Evolutionary conservation across 2,888 invertebrate species (phyloP).

Genomic region (Trichopoda pennipes): DNA sequence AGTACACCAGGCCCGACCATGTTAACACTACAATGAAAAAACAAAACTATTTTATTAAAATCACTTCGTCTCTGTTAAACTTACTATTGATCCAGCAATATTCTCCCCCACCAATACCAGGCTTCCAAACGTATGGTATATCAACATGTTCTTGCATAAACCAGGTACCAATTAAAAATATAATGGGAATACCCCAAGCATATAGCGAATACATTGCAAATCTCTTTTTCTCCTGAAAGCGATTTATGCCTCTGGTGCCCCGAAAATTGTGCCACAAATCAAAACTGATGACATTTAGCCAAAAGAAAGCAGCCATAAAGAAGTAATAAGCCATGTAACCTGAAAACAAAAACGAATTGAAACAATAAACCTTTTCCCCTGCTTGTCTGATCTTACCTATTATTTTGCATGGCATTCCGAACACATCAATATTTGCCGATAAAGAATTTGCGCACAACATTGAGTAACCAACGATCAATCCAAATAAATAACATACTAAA

Average conservation of each 20-base stretch:
- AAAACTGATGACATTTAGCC: slow-evolving; percentile 93
- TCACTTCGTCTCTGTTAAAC: slow-evolving; percentile 23
- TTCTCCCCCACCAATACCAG: slow-evolving; percentile 82
- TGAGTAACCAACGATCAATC: slow-evolving; percentile 85
- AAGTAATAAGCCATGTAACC: slow-evolving; percentile 88
- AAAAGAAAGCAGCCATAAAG: slow-evolving; percentile 91
- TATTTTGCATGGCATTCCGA: slow-evolving; percentile 71
- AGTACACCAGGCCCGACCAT: slow-evolving; percentile 79
- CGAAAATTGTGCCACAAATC: slow-evolving; percentile 88
- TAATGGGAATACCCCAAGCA: slow-evolving; percentile 77
- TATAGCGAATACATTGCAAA: slow-evolving; percentile 78
- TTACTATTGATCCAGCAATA: slow-evolving; percentile 84
- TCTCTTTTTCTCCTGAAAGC: slow-evolving; percentile 77
- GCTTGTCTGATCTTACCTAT: slow-evolving; percentile 69
- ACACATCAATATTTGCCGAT: slow-evolving; percentile 63
- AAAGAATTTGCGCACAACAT: slow-evolving; percentile 81
- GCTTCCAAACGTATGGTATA: slow-evolving; percentile 77
- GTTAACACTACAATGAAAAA: slow-evolving; percentile 70
- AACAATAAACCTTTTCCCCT: not conserved
- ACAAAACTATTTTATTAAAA: not conserved
- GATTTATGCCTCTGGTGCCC: slow-evolving; percentile 76
- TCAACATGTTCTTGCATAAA: slow-evolving; percentile 75
- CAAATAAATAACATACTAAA: slow-evolving; percentile 87
- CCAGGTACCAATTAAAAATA: slow-evolving; percentile 74
- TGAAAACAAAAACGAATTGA: slow-evolving; percentile 7